These are phyloP conservation scores for Phataginus tricuspis DNA, from an alignment of 2,797 vertebrate genomes.

Conservation along the genomic window DNA sequence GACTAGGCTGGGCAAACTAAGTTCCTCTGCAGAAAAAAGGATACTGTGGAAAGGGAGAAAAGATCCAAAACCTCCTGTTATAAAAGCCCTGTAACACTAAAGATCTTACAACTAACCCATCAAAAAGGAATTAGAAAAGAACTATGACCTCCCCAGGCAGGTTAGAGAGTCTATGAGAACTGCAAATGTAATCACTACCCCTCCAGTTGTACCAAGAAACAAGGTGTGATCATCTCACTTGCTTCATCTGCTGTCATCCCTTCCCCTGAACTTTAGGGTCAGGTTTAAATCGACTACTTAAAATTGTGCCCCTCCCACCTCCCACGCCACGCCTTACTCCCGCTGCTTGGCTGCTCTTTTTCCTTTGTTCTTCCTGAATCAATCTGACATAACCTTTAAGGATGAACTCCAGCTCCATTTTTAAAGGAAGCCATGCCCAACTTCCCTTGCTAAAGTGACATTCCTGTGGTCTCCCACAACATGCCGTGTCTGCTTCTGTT, in stretches of 20 bases:
- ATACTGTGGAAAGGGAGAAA: background rate
- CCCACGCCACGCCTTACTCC: background rate
- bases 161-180: background rate
- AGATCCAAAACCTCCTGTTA: background rate
- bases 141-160: background rate
- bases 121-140: constrained; percentile 34
- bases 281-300: background rate
- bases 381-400: background rate
- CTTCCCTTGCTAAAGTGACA: background rate
- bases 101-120: background rate
- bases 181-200: background rate
- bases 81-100: background rate
- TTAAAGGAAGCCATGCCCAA: background rate
- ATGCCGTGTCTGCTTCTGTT: background rate
- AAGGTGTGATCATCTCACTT: background rate
- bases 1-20: background rate
- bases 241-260: background rate
- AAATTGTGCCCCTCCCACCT: background rate
- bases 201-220: background rate
- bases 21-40: background rate
- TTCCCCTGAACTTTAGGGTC: background rate
- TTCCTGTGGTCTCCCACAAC: background rate
- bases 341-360: background rate
- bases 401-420: background rate
- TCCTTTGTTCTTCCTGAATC: background rate